Base-by-base conservation (phyloP, 1,140 invertebrate species). In the Cyrtorhinus lividipennis region DNA sequence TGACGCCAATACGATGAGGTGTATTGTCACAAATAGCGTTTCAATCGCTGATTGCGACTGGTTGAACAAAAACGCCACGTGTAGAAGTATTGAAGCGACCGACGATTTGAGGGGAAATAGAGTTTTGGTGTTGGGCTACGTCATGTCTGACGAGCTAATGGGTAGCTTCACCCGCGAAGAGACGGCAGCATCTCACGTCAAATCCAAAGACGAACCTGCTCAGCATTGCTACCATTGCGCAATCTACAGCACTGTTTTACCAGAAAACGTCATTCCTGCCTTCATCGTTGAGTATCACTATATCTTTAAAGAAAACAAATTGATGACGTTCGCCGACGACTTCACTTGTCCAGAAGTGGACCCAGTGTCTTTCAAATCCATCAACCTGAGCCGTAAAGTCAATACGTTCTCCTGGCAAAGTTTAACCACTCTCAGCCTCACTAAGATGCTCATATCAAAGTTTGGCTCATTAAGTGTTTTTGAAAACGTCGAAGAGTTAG, bases 241-340 rank as follows among this genome's bases (percentile, higher is more conserved):
- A 5, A 27, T 45, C 10, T 59, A 59, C 15, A 20, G n/a, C n/a
- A 60, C 23, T 12, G 24, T 27, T 15, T 56, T 48, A 13, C 45
- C 63, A 2, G 59, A 64, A 64, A 61, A 62, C 45, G 57, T 24
- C 18, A 62, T 65, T 22, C 65, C 67, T 0, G 44, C 68, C 24
- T 67, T 68, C 48, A 56, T 67, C n/a, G 56, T 67, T n/a, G 67
- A 69, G 10, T 69, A 65, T 24, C 63, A 66, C 23, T 69, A 68
- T 5, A 1, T 60, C 57, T 62, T 67, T 1, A 5, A 59, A 45
- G 48, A 53, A 5, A 12, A 53, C 10, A 3, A 53, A 5, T 22
- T 53, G 8, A 12, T 12, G 12, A 22, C 12, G 48, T 22, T 22
- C 20, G 20, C 5, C 5, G 48, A 53, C 20, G 10, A 15, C 20